phyloP scores from a whole-genome alignment of 2,797 vertebrate genomes.

The Microctenopoma lineatum region DNA sequence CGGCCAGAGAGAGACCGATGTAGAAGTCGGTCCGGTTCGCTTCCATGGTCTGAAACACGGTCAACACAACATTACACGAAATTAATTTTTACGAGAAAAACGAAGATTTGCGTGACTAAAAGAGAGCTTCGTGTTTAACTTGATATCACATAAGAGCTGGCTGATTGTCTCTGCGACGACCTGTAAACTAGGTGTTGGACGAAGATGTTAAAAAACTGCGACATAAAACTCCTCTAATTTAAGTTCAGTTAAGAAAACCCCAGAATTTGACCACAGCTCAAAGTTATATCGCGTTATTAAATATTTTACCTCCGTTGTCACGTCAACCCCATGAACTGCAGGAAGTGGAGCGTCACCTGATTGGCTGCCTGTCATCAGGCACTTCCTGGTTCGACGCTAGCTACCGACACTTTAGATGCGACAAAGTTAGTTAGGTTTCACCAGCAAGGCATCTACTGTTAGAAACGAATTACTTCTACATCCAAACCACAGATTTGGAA shows the following conservation, averaged over 20 bases:
- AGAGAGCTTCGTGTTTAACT: neutral
- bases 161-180: neutral
- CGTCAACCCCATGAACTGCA: constrained; percentile 30
- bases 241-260: neutral
- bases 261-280: neutral
- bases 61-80: neutral
- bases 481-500: too few species aligned
- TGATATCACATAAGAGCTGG: constrained; percentile 57
- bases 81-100: neutral
- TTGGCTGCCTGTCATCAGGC: constrained; percentile 38
- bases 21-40: constrained; percentile 78
- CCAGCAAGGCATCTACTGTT: too few species aligned
- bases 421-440: too few species aligned
- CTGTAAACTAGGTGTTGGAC: neutral
- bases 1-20: constrained; percentile 83
- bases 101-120: neutral
- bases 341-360: constrained; percentile 41
- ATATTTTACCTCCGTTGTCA: constrained; percentile 45
- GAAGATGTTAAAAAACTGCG: fast-evolving
- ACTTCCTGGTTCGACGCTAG: constrained; percentile 36
- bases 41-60: constrained; percentile 71
- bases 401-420: too few species aligned
- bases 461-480: too few species aligned
- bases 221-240: fast-evolving
- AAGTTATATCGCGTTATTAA: neutral